Percentiles rank a stretch among this genome's conserved stretches.
Evolutionary conservation across 2,113 vertebrate species (phyloP).

Genomic region (Oceanites oceanicus): DNA sequence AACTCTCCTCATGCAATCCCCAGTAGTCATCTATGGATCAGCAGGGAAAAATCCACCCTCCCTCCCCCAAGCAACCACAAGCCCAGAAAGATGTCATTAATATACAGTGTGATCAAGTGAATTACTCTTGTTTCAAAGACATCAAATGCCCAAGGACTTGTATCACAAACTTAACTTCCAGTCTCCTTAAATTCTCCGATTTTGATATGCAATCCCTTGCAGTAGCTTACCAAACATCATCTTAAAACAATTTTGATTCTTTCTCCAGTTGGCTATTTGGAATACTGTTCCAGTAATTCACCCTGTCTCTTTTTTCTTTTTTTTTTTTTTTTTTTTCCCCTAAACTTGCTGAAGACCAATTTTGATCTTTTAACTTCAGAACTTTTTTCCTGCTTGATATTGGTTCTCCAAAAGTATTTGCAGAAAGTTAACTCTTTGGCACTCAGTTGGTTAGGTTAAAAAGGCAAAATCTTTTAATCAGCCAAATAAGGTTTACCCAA

Average conservation of each 20-base stretch:
- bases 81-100: neutral
- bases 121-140: neutral
- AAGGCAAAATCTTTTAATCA: neutral
- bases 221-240: neutral
- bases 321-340: neutral
- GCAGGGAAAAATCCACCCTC: neutral
- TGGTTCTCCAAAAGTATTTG: neutral
- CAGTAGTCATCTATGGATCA: neutral
- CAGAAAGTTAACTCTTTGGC: neutral
- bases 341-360: neutral
- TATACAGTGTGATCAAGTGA: neutral
- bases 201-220: neutral
- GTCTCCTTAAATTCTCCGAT: neutral
- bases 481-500: neutral
- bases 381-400: neutral
- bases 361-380: neutral
- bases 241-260: neutral
- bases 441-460: neutral
- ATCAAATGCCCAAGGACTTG: neutral
- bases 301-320: rapidly evolving
- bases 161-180: neutral
- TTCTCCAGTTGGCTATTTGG: neutral
- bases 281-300: neutral
- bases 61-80: neutral
- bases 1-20: neutral